Percentiles rank a stretch among this genome's conserved stretches.
phyloP scores from a whole-genome alignment of 2,113 vertebrate species.

The Perca fluviatilis region DNA sequence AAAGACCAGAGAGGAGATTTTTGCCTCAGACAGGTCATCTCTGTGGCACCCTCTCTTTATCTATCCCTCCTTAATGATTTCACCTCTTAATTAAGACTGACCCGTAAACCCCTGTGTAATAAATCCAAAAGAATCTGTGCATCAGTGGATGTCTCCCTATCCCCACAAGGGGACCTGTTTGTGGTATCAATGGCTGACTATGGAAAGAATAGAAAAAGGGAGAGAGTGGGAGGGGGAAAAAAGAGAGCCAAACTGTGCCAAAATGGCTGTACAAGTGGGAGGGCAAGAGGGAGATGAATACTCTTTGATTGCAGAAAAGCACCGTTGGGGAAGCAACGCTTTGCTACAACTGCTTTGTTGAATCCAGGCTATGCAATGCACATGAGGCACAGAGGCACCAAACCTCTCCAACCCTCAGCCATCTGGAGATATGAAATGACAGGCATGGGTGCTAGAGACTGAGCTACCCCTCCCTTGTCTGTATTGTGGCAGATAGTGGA shows the following conservation, averaged over 20 bases:
- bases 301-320: slow-evolving; percentile 77
- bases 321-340: slow-evolving; percentile 67
- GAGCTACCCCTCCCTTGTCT: slow-evolving; percentile 45
- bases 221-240: slow-evolving; percentile 40
- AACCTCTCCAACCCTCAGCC: slow-evolving; percentile 59
- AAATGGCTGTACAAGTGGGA: slow-evolving; percentile 63
- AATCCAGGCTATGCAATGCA: slow-evolving; percentile 75
- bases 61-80: slow-evolving; percentile 65
- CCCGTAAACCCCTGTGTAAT: slow-evolving; percentile 53
- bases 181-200: slow-evolving; percentile 39
- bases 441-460: slow-evolving; percentile 50
- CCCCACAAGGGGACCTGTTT: slow-evolving; percentile 33
- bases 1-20: slow-evolving; percentile 36
- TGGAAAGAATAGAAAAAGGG: slow-evolving; percentile 18
- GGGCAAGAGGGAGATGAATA: slow-evolving; percentile 70
- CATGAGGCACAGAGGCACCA: slow-evolving; percentile 54
- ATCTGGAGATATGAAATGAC: slow-evolving; percentile 76
- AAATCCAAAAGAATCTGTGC: slow-evolving; percentile 59
- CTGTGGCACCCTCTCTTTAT: slow-evolving; percentile 51
- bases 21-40: slow-evolving; percentile 33
- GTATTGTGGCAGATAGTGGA: slow-evolving; percentile 41
- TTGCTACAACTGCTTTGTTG: slow-evolving; percentile 72
- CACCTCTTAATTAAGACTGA: slow-evolving; percentile 77
- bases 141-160: slow-evolving; percentile 32
- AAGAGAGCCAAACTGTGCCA: slow-evolving; percentile 61